Conservation (phyloP, 2,797 vertebrate genomes). For the Hydrolagus colliei region DNA sequence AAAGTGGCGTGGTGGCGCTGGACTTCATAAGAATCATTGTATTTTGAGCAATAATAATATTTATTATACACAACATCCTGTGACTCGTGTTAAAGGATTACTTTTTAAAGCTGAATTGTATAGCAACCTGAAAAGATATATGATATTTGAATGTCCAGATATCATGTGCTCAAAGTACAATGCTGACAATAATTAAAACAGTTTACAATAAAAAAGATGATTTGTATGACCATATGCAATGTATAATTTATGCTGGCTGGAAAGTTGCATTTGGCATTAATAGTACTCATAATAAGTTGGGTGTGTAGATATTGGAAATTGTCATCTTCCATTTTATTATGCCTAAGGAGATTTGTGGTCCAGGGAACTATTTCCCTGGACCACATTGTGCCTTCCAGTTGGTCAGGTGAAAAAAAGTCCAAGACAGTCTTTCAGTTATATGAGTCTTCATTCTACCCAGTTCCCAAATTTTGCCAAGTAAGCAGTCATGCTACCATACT, state of each 20-base stretch:
- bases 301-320: too few relatives aligned
- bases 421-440: too few relatives aligned
- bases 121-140: not conserved
- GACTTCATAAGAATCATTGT: constrained; percentile 63
- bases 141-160: not conserved
- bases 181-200: not conserved
- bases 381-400: not conserved
- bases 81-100: not conserved
- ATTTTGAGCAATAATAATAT: not conserved
- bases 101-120: not conserved
- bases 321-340: not conserved
- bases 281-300: not conserved
- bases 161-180: not conserved
- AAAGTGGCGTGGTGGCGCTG: constrained; percentile 94
- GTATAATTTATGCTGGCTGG: not conserved
- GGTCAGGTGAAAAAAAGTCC: not conserved
- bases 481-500: too few relatives aligned
- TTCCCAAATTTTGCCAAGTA: too few relatives aligned
- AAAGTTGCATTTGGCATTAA: not conserved
- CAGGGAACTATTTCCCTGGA: not conserved
- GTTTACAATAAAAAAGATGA: not conserved
- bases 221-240: not conserved
- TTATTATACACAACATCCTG: not conserved
- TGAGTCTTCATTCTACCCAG: too few relatives aligned
- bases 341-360: not conserved